Percentiles rank a stretch among this genome's conserved stretches.
Evolutionary conservation across 1,140 invertebrate species (phyloP).

Genomic region (Cotesia glomerata): DNA sequence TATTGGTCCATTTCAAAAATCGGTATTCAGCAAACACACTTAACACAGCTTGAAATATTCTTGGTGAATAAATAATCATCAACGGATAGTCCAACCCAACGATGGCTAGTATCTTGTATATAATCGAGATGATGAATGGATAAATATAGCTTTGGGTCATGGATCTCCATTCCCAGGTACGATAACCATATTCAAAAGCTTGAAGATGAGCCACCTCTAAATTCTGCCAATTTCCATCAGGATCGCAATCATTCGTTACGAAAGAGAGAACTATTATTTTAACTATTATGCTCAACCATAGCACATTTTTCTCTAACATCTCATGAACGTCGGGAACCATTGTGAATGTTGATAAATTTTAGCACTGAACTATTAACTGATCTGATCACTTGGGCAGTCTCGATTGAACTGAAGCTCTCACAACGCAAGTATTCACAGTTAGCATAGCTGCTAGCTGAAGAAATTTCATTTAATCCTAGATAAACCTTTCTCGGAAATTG

Average conservation of each 20-base stretch:
- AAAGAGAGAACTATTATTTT: conserved; percentile 70
- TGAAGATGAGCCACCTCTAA: conserved; percentile 87
- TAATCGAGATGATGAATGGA: conserved; percentile 71
- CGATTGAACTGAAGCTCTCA: too few relatives aligned
- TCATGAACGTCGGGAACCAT: too few relatives aligned
- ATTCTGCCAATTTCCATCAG: conserved; percentile 94
- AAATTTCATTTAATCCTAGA: too few relatives aligned
- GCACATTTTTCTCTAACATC: too few relatives aligned
- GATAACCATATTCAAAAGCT: conserved; percentile 83
- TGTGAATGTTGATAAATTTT: too few relatives aligned
- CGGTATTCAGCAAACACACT: conserved; percentile 77
- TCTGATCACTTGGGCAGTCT: too few relatives aligned
- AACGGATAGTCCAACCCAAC: conserved; percentile 43
- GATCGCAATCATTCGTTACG: conserved; percentile 85
- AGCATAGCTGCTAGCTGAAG: too few relatives aligned
- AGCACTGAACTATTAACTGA: too few relatives aligned
- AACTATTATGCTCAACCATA: too few relatives aligned
- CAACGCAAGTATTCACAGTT: too few relatives aligned
- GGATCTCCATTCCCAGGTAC: conserved; percentile 91
- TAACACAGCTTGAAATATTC: conserved; percentile 79
- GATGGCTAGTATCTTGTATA: conserved; percentile 45
- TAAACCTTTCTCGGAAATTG: too few relatives aligned
- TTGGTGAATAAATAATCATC: conserved; percentile 66
- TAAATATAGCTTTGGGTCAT: conserved; percentile 85
- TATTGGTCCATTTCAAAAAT: conserved; percentile 74